Base-by-base conservation (phyloP, 2,888 invertebrate species). In the Aromia moschata region DNA sequence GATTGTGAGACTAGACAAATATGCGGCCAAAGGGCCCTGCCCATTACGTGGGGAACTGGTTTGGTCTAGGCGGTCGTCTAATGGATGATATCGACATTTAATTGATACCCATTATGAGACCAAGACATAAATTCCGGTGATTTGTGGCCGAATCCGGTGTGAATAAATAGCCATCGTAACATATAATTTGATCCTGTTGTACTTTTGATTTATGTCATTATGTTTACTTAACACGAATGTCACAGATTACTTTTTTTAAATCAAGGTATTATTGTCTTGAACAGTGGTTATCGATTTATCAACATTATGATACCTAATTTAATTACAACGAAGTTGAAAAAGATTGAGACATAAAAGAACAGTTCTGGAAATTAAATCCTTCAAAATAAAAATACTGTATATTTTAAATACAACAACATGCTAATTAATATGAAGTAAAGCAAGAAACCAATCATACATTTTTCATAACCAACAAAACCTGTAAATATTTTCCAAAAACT, bases 31-130 rank as follows among this genome's bases (percentile, higher is more conserved):
- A 60, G 53, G 63, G 60, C 46, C 56, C 25, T 37, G 49, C 36
- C 60, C 63, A 55, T 58, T 55, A 33, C n/a, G n/a, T n/a, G 55
- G 41, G 45, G 40, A 58, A 57, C 56, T 55, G 58, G 55, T 63
- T 60, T 55, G 53, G 46, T 31, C 36, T 25, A 40, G 49, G 51
- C 46, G 51, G 54, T 41, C 37, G 38, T 30, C 57, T 63, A 60
- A 63, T 60, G 60, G 58, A 63, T 60, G 60, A 58, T 60, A 60
- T 63, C 52, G 55, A 63, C 55, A 58, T 47, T 51, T 55, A 63
- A 63, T 60, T 63, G 53, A 62, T 55, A 58, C 52, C 54, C 52
- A 58, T 62, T 58, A 49, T 56, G 56, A 53, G 55, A 47, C 46
- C 52, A 43, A 49, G 45, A 58, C 51, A 56, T 56, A 56, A 62